A percentile compares a stretch with the other conserved stretches of the same genome.
Conservation (phyloP, 2,797 vertebrate genomes). For the Paratrypauchen microcephalus region DNA sequence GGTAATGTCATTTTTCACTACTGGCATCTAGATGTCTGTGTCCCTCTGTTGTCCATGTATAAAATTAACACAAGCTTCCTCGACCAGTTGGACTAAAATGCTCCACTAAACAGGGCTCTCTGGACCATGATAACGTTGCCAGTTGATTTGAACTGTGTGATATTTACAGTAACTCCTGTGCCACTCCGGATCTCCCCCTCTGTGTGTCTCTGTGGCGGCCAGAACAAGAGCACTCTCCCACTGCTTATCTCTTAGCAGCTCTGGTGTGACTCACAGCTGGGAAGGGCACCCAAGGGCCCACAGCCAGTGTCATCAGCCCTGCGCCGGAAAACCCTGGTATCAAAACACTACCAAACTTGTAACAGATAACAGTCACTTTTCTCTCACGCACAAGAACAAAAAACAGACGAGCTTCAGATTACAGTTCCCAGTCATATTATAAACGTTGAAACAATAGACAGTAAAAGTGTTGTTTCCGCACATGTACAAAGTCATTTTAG, state of each 20-base stretch:
- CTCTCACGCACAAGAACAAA: constrained; percentile 24
- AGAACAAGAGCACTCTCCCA: constrained; percentile 40
- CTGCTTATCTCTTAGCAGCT: constrained; percentile 61
- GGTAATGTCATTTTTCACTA: no score
- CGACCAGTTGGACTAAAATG: background rate
- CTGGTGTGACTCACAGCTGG: constrained; percentile 60
- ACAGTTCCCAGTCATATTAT: background rate
- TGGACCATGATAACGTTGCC: constrained; percentile 14
- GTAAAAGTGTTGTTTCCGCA: constrained; percentile 5
- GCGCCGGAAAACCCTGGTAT: constrained; percentile 52
- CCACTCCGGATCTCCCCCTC: constrained; percentile 16
- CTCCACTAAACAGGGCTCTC: background rate
- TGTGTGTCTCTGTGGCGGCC: constrained; percentile 38
- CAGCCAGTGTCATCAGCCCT: constrained; percentile 64
- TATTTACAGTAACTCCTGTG: constrained; percentile 41
- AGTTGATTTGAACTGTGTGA: constrained; percentile 27
- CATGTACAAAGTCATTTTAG: constrained; percentile 6
- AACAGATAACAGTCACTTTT: constrained; percentile 42
- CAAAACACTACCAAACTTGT: constrained; percentile 61
- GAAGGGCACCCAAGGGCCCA: constrained; percentile 53
- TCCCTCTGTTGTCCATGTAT: no score
- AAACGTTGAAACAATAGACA: background rate
- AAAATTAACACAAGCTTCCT: no score
- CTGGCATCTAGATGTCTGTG: no score
- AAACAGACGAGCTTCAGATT: background rate